These are phyloP conservation scores for Percopsis omiscomaycus DNA, from an alignment of 2,797 vertebrate species.

Conservation along the genomic window DNA sequence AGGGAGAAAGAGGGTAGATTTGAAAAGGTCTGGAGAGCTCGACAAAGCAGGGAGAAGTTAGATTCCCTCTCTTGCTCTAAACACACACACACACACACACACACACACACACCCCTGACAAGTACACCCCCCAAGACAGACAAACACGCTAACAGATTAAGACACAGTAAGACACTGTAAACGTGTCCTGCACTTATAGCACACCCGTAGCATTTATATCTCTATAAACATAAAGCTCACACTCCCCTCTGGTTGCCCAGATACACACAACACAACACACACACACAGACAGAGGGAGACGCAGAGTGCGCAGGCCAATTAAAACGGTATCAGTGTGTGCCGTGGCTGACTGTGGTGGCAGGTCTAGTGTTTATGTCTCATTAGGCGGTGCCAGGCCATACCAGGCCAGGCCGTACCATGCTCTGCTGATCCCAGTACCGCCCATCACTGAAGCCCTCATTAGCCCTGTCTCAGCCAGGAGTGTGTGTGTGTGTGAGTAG, in stretches of 20 bases:
- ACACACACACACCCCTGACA: background rate
- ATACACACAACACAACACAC: conserved; percentile 4
- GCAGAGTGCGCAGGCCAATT: conserved; percentile 53
- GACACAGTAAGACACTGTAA: background rate
- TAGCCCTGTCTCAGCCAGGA: conserved; percentile 47
- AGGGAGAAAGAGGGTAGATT: background rate
- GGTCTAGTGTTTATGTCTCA: conserved; percentile 71
- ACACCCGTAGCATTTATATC: conserved; percentile 8
- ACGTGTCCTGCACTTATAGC: background rate
- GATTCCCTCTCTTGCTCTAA: background rate
- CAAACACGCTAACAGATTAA: background rate
- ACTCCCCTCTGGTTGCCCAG: conserved; percentile 9
- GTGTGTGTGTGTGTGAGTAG: conserved; percentile 15
- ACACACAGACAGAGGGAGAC: conserved; percentile 22
- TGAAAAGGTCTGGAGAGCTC: background rate
- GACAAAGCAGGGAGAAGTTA: background rate
- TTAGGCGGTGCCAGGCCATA: conserved; percentile 64
- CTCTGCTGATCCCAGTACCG: conserved; percentile 46
- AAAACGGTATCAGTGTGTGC: conserved; percentile 61
- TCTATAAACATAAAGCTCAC: conserved; percentile 18
- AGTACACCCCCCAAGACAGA: background rate
- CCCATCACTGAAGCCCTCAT: conserved; percentile 54
- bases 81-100: background rate
- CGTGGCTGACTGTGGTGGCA: conserved; percentile 57
- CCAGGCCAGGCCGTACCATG: conserved; percentile 56